These are phyloP conservation scores for Penelope pileata DNA, from an alignment of 2,113 vertebrate genomes.

Conservation along the genomic window DNA sequence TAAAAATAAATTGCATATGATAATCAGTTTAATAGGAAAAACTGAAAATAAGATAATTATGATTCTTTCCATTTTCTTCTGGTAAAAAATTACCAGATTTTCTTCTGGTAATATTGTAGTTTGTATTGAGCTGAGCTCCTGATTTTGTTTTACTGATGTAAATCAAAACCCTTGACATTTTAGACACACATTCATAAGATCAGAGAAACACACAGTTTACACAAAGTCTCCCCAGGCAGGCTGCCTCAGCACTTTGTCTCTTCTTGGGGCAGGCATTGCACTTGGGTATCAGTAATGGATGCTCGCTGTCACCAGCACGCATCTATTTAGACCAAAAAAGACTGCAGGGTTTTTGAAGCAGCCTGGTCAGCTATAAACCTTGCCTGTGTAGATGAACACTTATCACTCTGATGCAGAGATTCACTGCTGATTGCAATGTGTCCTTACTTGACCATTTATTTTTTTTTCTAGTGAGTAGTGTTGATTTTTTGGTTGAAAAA, in stretches of 20 bases:
- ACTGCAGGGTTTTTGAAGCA: not conserved
- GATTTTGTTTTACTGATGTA: not conserved
- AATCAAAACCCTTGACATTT: not conserved
- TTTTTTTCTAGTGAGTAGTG: not conserved
- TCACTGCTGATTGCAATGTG: not conserved
- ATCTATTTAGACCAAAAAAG: not conserved
- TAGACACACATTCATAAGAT: not conserved
- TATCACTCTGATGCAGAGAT: not conserved
- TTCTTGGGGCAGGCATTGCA: not conserved
- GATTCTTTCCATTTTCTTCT: not conserved
- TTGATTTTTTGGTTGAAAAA: not conserved
- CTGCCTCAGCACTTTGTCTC: not conserved
- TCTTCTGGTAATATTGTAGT: not conserved
- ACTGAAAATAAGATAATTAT: not conserved
- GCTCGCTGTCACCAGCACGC: rapidly evolving
- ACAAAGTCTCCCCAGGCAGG: not conserved
- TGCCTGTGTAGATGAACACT: not conserved
- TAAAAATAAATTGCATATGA: not conserved
- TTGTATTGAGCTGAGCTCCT: not conserved
- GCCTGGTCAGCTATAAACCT: not conserved
- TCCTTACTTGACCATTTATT: not conserved
- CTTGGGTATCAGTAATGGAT: rapidly evolving
- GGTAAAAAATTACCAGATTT: too few relatives aligned
- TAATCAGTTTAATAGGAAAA: not conserved
- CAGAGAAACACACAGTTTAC: not conserved